These are phyloP conservation scores for Mythimna loreyi DNA, from an alignment of 2,888 invertebrate genomes.

Conservation along the genomic window DNA sequence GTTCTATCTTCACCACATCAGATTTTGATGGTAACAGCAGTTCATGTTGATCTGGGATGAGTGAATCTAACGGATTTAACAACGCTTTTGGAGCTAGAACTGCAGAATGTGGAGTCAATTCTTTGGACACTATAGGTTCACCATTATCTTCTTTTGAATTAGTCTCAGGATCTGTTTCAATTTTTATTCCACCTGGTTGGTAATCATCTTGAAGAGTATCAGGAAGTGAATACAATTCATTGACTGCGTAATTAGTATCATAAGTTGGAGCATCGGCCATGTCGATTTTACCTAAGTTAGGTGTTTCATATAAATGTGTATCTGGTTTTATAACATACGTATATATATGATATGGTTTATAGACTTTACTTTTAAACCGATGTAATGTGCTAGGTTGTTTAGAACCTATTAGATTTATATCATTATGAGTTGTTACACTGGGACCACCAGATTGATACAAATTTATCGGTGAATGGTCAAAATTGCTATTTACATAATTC, in stretches of 20 bases:
- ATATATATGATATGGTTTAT: constrained; percentile 26
- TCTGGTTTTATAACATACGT: constrained; percentile 35
- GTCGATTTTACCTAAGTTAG: neutral
- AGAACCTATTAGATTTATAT: neutral
- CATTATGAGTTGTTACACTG: neutral
- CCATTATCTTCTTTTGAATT: neutral
- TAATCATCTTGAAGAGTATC: neutral
- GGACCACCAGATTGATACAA: neutral
- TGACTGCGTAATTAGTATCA: neutral
- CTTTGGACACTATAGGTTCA: neutral
- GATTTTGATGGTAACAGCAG: neutral
- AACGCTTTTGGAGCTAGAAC: neutral
- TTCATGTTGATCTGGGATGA: too few species aligned
- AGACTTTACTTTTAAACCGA: neutral
- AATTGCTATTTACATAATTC: neutral
- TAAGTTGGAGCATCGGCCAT: neutral
- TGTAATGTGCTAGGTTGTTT: neutral
- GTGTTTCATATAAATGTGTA: neutral
- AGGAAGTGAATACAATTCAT: neutral
- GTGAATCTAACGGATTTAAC: neutral
- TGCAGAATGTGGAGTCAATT: neutral
- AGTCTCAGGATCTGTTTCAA: neutral
- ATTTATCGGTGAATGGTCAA: neutral
- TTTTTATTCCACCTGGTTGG: neutral
- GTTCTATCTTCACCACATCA: neutral